phyloP scores from a whole-genome alignment of 2,888 invertebrate species.

The Congeria kusceri region DNA sequence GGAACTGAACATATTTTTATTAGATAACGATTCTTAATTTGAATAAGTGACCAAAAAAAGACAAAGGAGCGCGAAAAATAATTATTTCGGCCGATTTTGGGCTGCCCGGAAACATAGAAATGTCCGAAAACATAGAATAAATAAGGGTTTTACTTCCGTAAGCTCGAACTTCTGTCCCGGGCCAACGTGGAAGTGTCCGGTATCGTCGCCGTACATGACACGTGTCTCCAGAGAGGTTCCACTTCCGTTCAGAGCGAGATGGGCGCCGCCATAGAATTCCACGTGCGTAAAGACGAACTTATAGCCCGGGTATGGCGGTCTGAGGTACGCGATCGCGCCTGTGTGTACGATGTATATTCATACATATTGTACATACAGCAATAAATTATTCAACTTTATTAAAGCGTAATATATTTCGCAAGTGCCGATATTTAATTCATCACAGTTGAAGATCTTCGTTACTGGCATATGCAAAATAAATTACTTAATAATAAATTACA shows the following conservation, averaged over 20 bases:
- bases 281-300: conserved; percentile 69
- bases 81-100: not conserved
- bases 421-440: no score
- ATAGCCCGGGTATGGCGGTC: conserved; percentile 51
- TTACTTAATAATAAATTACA: no score
- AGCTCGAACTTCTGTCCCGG: conserved; percentile 67
- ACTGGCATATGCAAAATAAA: no score
- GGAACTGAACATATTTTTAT: no score
- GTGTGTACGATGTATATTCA: no score
- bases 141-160: conserved; percentile 58
- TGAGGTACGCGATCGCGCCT: conserved; percentile 72
- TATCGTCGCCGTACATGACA: conserved; percentile 74
- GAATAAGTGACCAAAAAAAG: no score
- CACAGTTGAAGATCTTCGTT: no score
- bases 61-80: no score
- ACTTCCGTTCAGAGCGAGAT: conserved; percentile 63
- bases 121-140: not conserved
- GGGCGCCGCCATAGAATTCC: conserved; percentile 76
- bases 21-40: no score
- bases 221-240: conserved; percentile 59
- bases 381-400: no score
- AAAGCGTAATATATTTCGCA: no score
- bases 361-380: no score
- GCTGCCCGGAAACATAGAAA: not conserved
- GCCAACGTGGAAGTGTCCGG: conserved; percentile 71